Evolutionary conservation across 2,797 vertebrate genomes (phyloP), one percentile per base, ranked within the genome.

Genomic region (Hybognathus amarus): DNA sequence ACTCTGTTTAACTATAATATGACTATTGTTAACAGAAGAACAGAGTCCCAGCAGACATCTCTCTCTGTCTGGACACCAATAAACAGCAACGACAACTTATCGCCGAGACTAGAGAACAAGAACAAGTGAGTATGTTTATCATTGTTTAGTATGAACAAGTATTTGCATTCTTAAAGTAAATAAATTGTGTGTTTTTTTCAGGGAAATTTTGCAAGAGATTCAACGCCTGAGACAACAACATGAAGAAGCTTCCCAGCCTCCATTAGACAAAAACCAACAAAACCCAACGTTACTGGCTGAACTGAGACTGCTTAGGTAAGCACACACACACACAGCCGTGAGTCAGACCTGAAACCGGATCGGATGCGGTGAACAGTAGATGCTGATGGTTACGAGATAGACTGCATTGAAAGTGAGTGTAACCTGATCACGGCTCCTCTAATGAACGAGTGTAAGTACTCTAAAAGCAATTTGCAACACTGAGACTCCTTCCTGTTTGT

Each of bases 191-290:
- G 22, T 85, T 47, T 20, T 30, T 47, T 20, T 30, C 91, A 96
- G 95, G 88, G 98, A 99, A 95, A 99, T 99, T 91, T 94, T 99
- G 88, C 98, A 97, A 93, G 98, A 99, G 95, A 99, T 99, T 88
- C 98, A 99, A 92, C 95, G 97, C 78, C 93, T 99, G 89, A 94
- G 97, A 56, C 94, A 98, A 82, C 98, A 99, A 80, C 98, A 99
- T 1, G 98, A 99, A 82, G 97, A 99, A 90, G 98, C 98, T 0
- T 99, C 98, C 84, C 96, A 97, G 90, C 96, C 96, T 45, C 97
- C 97, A 0, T 96, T 96, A 0, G 98, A 98, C 91, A 97, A 95
- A 90, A 96, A 94, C 20, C 97, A 98, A 80, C 98, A 99, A 87
- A 99, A 99, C 90, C 98, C 98, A 82, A 98, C 97, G 27, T 95